Evolutionary conservation across 2,888 invertebrate genomes (phyloP).

Genomic region (Sarcophaga carnaria): DNA sequence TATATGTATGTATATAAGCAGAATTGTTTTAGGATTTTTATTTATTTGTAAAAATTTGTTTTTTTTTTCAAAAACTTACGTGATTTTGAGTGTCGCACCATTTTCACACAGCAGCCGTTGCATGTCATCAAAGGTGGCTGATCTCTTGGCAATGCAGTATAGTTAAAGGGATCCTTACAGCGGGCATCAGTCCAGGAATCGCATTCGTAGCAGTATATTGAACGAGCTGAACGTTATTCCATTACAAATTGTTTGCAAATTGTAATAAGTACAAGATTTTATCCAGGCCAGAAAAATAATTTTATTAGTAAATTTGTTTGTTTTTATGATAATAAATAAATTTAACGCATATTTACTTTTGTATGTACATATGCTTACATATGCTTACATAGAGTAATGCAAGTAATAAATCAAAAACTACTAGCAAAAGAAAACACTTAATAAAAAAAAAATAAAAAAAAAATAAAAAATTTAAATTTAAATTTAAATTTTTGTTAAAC

Average conservation of each 20-base stretch:
- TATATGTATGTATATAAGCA: not conserved
- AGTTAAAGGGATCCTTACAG: conserved; percentile 96
- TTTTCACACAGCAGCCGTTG: conserved; percentile 97
- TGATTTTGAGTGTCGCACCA: conserved; percentile 95
- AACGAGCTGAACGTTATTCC: conserved; percentile 85
- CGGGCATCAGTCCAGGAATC: conserved; percentile 95
- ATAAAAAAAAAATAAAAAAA: no score
- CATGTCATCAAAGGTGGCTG: conserved; percentile 94
- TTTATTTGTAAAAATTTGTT: no score
- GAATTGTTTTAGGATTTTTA: not conserved
- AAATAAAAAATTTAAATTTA: no score
- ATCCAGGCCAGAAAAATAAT: conserved; percentile 7
- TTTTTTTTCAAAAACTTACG: conserved; percentile 85
- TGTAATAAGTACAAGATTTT: not conserved
- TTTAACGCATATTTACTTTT: conserved; percentile 43
- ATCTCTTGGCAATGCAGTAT: conserved; percentile 92
- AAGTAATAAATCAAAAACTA: no score
- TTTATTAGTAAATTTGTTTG: conserved; percentile 31
- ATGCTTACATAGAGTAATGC: no score
- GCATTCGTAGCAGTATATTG: conserved; percentile 96
- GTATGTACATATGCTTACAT: not conserved
- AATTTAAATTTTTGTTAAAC: no score
- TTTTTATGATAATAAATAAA: not conserved
- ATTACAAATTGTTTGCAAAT: not conserved
- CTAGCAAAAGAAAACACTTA: not conserved